These are phyloP conservation scores for Horisme vitalbata DNA, from an alignment of 2,888 invertebrate species.

Conservation along the genomic window DNA sequence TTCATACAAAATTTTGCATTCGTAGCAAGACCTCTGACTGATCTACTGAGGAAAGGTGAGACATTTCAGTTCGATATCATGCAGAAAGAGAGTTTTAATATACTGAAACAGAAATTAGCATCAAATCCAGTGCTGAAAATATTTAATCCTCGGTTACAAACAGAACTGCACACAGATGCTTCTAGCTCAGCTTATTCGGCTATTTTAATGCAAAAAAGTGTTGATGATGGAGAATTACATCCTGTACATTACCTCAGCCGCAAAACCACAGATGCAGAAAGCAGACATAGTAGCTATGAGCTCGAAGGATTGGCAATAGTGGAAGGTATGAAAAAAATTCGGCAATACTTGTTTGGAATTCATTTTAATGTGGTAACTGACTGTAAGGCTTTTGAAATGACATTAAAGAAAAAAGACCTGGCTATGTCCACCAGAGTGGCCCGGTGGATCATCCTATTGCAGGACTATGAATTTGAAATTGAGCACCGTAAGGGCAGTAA, in stretches of 20 bases:
- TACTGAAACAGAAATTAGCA: conserved; percentile 22
- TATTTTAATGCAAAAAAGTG: conserved; percentile 7
- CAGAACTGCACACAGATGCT: conserved; percentile 31
- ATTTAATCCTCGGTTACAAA: conserved; percentile 17
- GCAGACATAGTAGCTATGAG: conserved; percentile 27
- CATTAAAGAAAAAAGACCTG: conserved; percentile 23
- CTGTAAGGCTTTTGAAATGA: conserved; percentile 18
- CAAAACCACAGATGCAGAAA: conserved; percentile 6
- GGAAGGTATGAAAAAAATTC: conserved; percentile 19
- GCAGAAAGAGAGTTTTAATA: conserved; percentile 15
- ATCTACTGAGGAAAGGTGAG: conserved; percentile 23
- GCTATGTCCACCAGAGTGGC: conserved; percentile 18
- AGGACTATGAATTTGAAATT: conserved; percentile 26
- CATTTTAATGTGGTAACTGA: too few species aligned
- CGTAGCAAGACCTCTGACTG: conserved; percentile 26
- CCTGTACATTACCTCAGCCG: conserved; percentile 19
- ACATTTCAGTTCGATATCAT: conserved; percentile 19
- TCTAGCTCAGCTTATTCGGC: conserved; percentile 4
- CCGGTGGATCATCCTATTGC: conserved; percentile 26
- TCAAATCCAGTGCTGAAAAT: conserved; percentile 31
- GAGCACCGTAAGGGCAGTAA: conserved; percentile 25
- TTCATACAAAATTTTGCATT: conserved; percentile 1
- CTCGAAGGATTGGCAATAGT: conserved; percentile 31
- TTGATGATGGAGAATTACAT: not conserved
- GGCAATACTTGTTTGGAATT: conserved; percentile 30